phyloP scores from a whole-genome alignment of 2,113 vertebrate genomes.

The Sylvia atricapilla region DNA sequence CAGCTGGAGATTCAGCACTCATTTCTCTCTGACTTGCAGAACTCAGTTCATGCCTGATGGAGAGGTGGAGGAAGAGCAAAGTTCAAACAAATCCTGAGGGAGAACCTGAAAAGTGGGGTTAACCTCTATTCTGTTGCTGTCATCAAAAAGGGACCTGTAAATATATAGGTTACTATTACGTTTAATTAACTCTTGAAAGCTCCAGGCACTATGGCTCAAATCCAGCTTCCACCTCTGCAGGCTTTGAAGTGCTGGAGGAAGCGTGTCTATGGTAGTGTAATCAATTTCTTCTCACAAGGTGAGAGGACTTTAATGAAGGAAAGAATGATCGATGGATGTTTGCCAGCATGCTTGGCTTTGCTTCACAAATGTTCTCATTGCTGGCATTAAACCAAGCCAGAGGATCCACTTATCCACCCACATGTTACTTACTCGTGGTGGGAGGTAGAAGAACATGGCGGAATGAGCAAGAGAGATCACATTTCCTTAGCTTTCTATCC shows the following conservation, averaged over 20 bases:
- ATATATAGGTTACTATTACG: slow-evolving; percentile 58
- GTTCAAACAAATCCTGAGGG: slow-evolving; percentile 59
- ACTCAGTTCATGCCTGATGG: background rate
- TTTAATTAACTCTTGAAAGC: slow-evolving; percentile 64
- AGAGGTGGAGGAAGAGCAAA: slow-evolving; percentile 35
- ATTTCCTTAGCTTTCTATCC: background rate
- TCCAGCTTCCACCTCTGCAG: slow-evolving; percentile 61
- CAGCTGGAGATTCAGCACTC: background rate
- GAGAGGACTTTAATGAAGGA: slow-evolving; percentile 57
- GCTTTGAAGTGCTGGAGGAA: slow-evolving; percentile 59
- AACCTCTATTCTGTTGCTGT: slow-evolving; percentile 63
- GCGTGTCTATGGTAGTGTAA: slow-evolving; percentile 27
- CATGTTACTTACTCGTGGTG: background rate
- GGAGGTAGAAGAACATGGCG: slow-evolving; percentile 11
- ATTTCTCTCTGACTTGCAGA: background rate
- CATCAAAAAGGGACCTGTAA: slow-evolving; percentile 58
- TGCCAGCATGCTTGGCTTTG: slow-evolving; percentile 48
- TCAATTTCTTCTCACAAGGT: slow-evolving; percentile 64
- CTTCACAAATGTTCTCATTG: slow-evolving; percentile 46
- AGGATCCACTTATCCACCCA: slow-evolving; percentile 24
- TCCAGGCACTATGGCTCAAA: slow-evolving; percentile 50
- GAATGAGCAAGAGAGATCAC: background rate
- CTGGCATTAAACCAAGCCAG: slow-evolving; percentile 27
- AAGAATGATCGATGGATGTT: slow-evolving; percentile 42
- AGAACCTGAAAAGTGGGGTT: slow-evolving; percentile 58